Conservation (phyloP, 2,888 invertebrate species). For the Pollenia amentaria region DNA sequence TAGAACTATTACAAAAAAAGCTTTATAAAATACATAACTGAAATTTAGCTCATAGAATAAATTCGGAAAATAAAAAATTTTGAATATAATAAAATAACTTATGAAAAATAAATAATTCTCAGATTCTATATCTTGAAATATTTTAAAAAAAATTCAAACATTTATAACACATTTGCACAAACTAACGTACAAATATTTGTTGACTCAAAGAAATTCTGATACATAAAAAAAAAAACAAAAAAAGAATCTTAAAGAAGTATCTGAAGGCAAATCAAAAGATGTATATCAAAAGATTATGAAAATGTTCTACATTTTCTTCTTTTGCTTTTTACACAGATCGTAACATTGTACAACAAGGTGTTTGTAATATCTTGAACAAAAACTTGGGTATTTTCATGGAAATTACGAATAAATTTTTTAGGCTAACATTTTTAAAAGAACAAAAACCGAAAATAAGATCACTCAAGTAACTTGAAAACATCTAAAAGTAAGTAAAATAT, state of each 20-base stretch:
- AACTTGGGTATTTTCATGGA: slow-evolving; percentile 7
- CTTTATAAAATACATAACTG: too few species aligned
- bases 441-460: not conserved
- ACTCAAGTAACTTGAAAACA: slow-evolving; percentile 3
- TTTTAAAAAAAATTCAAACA: not conserved
- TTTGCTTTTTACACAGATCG: slow-evolving; percentile 54
- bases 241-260: not conserved
- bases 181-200: not conserved
- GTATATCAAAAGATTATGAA: slow-evolving; percentile 70
- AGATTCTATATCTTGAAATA: not conserved
- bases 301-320: slow-evolving; percentile 33
- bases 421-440: not conserved
- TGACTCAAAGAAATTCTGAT: not conserved
- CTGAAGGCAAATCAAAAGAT: slow-evolving; percentile 21
- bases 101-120: too few species aligned
- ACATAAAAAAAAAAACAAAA: not conserved
- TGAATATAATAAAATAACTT: too few species aligned
- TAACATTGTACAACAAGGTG: slow-evolving; percentile 46
- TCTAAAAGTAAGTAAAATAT: not conserved
- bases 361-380: slow-evolving; percentile 5
- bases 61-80: too few species aligned
- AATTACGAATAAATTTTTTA: not conserved
- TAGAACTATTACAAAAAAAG: too few species aligned
- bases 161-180: not conserved
- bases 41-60: too few species aligned